A percentile compares a stretch with the other conserved stretches of the same genome.
These are phyloP conservation scores for Mythimna vitellina DNA, from an alignment of 2,888 invertebrate genomes.

Conservation along the genomic window DNA sequence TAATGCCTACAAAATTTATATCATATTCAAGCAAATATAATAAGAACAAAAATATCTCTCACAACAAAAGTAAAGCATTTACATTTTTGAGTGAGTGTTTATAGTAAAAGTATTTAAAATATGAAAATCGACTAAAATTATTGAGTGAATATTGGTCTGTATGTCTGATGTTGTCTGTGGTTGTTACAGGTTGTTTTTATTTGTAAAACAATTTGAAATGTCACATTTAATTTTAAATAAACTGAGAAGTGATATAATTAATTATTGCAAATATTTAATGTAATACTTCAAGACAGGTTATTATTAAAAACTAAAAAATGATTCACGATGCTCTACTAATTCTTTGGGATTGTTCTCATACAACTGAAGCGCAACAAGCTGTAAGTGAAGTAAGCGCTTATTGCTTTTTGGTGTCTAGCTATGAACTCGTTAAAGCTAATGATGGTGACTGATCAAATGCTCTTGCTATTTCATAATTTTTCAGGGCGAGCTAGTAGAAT, in stretches of 20 bases:
- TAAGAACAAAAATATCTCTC: background rate
- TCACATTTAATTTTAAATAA: background rate
- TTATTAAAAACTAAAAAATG: conserved; percentile 82
- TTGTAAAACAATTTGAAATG: background rate
- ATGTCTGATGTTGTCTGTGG: conserved; percentile 1
- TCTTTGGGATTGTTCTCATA: conserved; percentile 91
- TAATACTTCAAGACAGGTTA: background rate
- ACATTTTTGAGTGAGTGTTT: background rate
- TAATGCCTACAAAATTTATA: background rate
- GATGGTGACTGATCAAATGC: background rate
- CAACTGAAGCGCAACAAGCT: conserved; percentile 64
- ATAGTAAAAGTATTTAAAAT: background rate
- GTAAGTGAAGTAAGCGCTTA: conserved; percentile 46
- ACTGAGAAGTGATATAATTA: background rate
- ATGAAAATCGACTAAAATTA: conserved; percentile 33
- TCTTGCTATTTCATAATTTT: conserved; percentile 54
- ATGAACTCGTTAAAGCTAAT: background rate
- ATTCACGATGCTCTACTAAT: conserved; percentile 92
- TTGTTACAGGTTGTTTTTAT: background rate
- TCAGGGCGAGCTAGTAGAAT: conserved; percentile 83
- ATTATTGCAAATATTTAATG: background rate
- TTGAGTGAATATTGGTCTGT: conserved; percentile 6
- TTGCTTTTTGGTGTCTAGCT: background rate
- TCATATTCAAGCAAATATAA: background rate
- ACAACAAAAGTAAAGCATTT: background rate